phyloP scores from a whole-genome alignment of 2,113 vertebrate genomes.

The Ploceus nigricollis region DNA sequence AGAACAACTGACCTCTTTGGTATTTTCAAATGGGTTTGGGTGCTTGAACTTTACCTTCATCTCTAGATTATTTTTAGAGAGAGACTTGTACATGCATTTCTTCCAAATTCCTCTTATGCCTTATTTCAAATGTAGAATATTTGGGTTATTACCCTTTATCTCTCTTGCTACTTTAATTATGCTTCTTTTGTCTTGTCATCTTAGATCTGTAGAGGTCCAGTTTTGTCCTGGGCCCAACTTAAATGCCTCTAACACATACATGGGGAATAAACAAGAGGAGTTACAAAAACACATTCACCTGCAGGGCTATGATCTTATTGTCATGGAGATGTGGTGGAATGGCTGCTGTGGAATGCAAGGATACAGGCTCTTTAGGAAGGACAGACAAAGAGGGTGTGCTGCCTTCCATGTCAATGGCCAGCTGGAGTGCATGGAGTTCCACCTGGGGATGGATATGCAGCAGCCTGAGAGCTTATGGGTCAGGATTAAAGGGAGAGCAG shows the following conservation, averaged over 20 bases:
- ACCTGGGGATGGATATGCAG: not conserved
- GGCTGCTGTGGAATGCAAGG: not conserved
- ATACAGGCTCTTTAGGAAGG: not conserved
- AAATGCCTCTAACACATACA: rapidly evolving
- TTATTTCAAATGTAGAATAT: not conserved
- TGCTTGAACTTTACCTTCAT: not conserved
- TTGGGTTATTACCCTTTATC: not conserved
- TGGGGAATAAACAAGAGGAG: not conserved
- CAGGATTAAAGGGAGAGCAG: not conserved
- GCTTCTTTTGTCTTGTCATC: not conserved
- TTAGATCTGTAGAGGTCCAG: not conserved
- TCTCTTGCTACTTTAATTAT: not conserved
- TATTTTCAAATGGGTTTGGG: not conserved
- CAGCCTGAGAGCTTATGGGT: not conserved
- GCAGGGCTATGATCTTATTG: not conserved
- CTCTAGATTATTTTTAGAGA: not conserved
- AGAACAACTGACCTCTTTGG: not conserved
- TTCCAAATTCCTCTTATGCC: not conserved
- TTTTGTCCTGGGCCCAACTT: rapidly evolving
- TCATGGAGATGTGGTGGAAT: not conserved
- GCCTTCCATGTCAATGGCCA: not conserved
- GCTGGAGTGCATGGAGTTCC: not conserved
- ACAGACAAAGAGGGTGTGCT: not conserved
- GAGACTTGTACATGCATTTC: not conserved
- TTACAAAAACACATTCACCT: rapidly evolving